These are phyloP conservation scores for Mamestra configurata DNA, from an alignment of 1,140 invertebrate species.

Conservation along the genomic window DNA sequence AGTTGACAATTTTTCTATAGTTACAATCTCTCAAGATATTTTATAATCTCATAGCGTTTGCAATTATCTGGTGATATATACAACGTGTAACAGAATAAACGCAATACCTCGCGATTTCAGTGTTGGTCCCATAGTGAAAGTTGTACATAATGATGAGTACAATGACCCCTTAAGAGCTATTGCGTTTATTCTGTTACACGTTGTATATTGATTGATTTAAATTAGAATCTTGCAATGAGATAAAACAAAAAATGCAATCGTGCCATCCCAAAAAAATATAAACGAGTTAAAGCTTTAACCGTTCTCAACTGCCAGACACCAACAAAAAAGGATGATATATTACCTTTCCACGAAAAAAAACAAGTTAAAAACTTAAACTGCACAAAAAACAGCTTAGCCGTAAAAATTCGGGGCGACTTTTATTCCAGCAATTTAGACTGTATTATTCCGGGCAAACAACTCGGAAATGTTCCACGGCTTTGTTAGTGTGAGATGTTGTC, in stretches of 20 bases:
- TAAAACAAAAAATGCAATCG: neutral
- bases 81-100: too few species aligned
- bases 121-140: too few species aligned
- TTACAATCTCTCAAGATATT: too few species aligned
- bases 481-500: constrained; percentile 43
- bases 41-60: too few species aligned
- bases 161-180: too few species aligned
- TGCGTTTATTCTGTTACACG: too few species aligned
- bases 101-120: too few species aligned
- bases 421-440: constrained; percentile 47
- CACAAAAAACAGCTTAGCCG: constrained; percentile 23
- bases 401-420: constrained; percentile 46
- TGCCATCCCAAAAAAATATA: neutral
- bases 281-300: neutral
- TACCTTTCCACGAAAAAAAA: neutral
- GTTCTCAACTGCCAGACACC: neutral
- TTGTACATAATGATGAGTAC: too few species aligned
- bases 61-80: too few species aligned
- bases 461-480: constrained; percentile 43
- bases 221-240: neutral
- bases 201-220: too few species aligned
- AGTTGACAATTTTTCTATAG: too few species aligned
- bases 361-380: constrained; percentile 11
- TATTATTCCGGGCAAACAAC: constrained; percentile 49
- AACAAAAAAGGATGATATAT: constrained; percentile 11